These are phyloP conservation scores for Amphibalanus amphitrite DNA, from an alignment of 1,140 invertebrate genomes.

Conservation along the genomic window DNA sequence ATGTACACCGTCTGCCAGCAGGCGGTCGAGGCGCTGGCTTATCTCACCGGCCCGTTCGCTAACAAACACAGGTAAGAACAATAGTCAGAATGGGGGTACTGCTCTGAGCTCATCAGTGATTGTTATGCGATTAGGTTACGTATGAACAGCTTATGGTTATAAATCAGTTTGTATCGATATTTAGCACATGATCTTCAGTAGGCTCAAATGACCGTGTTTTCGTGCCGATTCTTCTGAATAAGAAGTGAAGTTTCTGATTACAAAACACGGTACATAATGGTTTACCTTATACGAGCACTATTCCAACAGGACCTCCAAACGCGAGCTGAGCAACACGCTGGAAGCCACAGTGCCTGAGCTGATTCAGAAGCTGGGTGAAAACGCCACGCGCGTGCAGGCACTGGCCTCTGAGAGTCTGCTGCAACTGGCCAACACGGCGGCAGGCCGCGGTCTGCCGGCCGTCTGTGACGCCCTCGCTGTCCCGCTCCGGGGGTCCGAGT, in stretches of 20 bases:
- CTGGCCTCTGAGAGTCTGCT: constrained; percentile 35
- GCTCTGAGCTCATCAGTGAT: no score
- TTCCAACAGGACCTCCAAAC: constrained; percentile 44
- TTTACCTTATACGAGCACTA: no score
- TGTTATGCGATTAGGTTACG: no score
- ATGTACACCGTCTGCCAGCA: constrained; percentile 67
- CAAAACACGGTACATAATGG: no score
- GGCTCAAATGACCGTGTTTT: no score
- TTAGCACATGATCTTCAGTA: no score
- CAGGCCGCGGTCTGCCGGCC: neutral
- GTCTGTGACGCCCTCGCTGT: neutral
- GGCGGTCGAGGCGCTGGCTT: constrained; percentile 54
- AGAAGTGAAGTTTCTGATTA: no score
- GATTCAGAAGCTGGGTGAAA: constrained; percentile 70
- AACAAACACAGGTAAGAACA: constrained; percentile 40
- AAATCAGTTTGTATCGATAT: no score
- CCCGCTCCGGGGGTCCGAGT: neutral
- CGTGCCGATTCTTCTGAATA: no score
- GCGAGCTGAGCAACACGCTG: constrained; percentile 55
- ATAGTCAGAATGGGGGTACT: no score
- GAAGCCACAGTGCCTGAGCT: constrained; percentile 70
- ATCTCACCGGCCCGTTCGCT: constrained; percentile 60
- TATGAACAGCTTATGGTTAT: no score
- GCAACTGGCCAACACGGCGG: neutral
- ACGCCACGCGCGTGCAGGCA: constrained; percentile 65